Evolutionary conservation across 1,140 invertebrate species (phyloP), one percentile per base, ranked within the genome.

Genomic region (Aphaenogaster floridana): DNA sequence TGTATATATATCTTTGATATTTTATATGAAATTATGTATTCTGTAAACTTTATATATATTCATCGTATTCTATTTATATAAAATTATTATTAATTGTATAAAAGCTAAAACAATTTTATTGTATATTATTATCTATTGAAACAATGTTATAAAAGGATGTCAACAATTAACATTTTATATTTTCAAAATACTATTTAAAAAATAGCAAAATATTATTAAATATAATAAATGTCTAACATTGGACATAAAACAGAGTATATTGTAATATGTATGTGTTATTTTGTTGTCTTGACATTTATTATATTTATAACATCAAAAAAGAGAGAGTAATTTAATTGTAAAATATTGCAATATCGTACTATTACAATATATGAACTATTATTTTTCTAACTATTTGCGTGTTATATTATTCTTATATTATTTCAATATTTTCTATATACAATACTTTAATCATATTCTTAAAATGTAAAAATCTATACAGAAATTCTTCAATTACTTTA

Each of bases 221-320:
- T 87, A 83, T 89, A 90, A 90, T 89, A 89, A 89, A 87, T 87
- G 68, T 81, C 5, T 59, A 5, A 87, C 34, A 17, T 64, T 81
- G 11, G 50, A 59, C 50, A 77, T 79, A 81, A 79, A 68, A 28
- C 15, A 17, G 28, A 50, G 8, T 64, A 64, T 64, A 64, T 74
- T 71, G 15, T 21, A 83, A 80, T 80, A 36, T 36, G 15, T n/a
- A 64, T n/a, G 5, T 11, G 0, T 66, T 80, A 59, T 48, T 64
- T 64, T 63, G 9, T 63, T 28, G 0, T 50, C 0, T 13, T 0
- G n/a, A 72, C 6, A 81, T 39, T 80, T 81, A 81, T 71, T 71
- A 57, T 57, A 42, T 81, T 3, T 71, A 71, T 48, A 28, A 5
- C 17, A 1, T 72, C 13, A 17, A 21, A 17, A 48, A 69, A 69